Evolutionary conservation across 1,140 invertebrate species (phyloP).

Genomic region (Procambarus virginalis): DNA sequence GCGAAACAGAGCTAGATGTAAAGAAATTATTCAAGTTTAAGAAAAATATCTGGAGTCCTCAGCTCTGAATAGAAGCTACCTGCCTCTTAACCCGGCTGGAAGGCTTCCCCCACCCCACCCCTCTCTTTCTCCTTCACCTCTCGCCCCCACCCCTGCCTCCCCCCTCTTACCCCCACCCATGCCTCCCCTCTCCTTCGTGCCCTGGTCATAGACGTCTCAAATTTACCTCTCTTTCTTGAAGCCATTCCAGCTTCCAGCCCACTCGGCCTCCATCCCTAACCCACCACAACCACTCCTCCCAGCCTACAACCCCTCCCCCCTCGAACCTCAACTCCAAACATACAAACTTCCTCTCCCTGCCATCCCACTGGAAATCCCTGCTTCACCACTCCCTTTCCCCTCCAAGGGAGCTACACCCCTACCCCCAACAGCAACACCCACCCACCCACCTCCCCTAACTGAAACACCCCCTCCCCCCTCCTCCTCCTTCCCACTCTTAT

Average conservation of each 20-base stretch:
- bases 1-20: constrained; percentile 45
- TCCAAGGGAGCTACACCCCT: neutral
- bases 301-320: neutral
- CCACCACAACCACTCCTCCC: neutral
- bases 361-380: neutral
- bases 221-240: constrained; percentile 27
- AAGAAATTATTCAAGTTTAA: constrained; percentile 52
- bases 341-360: neutral
- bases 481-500: too few species aligned
- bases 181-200: neutral
- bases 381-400: neutral
- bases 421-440: neutral
- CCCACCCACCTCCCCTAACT: neutral
- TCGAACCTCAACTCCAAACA: neutral
- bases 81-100: constrained; percentile 48
- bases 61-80: constrained; percentile 51
- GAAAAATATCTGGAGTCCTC: constrained; percentile 51
- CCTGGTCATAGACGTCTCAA: constrained; percentile 40
- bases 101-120: neutral
- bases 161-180: neutral
- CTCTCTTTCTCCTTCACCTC: neutral
- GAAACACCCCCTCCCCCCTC: neutral
- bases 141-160: neutral
- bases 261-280: neutral
- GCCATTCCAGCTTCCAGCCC: constrained; percentile 20